Evolutionary conservation across 2,888 invertebrate species (phyloP), one percentile per base, ranked within the genome.

Genomic region (Smittia sp.): DNA sequence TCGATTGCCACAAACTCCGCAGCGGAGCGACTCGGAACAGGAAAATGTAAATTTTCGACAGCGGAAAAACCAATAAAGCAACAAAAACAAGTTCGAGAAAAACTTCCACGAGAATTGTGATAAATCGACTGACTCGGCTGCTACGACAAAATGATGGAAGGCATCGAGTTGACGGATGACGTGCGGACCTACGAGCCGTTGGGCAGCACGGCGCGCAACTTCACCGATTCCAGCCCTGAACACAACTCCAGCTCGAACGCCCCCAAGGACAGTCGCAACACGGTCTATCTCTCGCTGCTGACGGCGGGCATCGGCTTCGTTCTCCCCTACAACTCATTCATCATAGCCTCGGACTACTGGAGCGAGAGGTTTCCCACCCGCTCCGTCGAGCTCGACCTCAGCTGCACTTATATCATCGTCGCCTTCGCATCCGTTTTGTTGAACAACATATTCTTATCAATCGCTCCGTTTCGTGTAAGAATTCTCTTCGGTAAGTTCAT

Each of bases 321-420:
- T 68, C 85, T 96, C 75, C 96, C 96, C 9, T 96, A 94, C 83
- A 95, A 95, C 84, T 94, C 94, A 80, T 96, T 96, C 81, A 93
- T 96, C 79, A 94, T 94, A 83, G 95, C 96, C 7, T 93, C 94
- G 77, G 96, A 96, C 83, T 96, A 93, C 83, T 96, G 94, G 84
- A 93, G 94, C 83, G 85, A 86, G 20, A 87, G 91, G 77, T 95
- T 92, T 81, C 94, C 93, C 0, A 89, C 89, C 74, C 88, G 92
- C 0, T 91, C 92, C 1, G 93, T 96, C 75, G 91, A 95, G 78
- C 91, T 96, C 80, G 96, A 96, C 81, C 94, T 96, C 91, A 94
- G 94, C 13, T 87, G 94, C 76, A 92, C 94, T 52, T 96, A 96
- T 82, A 94, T 96, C 76, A 86, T 91, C n/a, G 90, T 93, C 76